These are phyloP conservation scores for Cassiopea xamachana DNA, from an alignment of 30 jellyfish, hydroid and myxozoan species.

Conservation along the genomic window DNA sequence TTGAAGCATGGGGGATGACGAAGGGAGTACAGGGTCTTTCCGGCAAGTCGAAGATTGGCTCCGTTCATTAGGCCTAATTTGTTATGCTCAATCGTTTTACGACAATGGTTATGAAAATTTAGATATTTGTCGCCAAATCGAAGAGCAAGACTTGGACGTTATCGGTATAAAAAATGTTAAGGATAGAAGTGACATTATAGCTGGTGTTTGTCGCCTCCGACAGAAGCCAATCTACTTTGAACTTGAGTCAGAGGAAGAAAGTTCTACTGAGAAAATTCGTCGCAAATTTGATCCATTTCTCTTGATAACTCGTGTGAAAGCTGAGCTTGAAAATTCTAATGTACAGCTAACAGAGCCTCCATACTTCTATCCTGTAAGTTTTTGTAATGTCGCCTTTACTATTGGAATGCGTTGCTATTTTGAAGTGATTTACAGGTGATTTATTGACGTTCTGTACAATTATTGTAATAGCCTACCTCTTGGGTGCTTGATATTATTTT, in stretches of 20 bases:
- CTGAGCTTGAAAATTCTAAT: slow-evolving; percentile 67
- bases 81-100: slow-evolving; percentile 94
- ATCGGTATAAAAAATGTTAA: slow-evolving; percentile 80
- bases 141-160: slow-evolving; percentile 83
- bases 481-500: too few relatives aligned
- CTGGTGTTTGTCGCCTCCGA: slow-evolving; percentile 81
- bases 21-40: slow-evolving; percentile 34
- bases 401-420: neutral
- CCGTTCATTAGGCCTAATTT: slow-evolving; percentile 88
- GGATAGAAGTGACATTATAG: slow-evolving; percentile 85
- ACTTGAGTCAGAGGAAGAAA: slow-evolving; percentile 77
- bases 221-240: slow-evolving; percentile 86
- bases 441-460: neutral
- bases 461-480: neutral
- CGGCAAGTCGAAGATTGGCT: slow-evolving; percentile 97
- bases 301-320: slow-evolving; percentile 79
- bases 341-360: slow-evolving; percentile 96
- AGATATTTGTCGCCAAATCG: slow-evolving; percentile 84
- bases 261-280: slow-evolving; percentile 9
- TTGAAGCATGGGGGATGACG: slow-evolving; percentile 32
- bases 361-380: slow-evolving; percentile 84
- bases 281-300: slow-evolving; percentile 72
- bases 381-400: neutral
- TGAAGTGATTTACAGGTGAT: neutral
- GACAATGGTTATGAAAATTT: slow-evolving; percentile 96